Evolutionary conservation across 2,888 invertebrate species (phyloP).

Genomic region (Amaurobius ferox): DNA sequence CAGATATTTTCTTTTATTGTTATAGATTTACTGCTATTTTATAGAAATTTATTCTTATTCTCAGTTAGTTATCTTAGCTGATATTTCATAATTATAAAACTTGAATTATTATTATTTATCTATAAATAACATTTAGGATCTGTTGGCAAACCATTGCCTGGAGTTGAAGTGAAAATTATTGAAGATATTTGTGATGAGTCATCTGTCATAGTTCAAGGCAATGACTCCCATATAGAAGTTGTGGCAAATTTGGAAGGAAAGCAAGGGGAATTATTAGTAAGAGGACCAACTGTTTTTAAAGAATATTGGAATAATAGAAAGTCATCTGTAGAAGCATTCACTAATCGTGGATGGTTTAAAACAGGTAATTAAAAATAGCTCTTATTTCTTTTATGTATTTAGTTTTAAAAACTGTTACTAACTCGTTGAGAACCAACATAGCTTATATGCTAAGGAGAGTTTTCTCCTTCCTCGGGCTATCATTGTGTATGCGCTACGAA

Average conservation of each 20-base stretch:
- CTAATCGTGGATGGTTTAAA: slow-evolving; percentile 90
- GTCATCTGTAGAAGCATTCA: slow-evolving; percentile 85
- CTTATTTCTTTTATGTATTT: no score
- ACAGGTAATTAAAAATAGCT: slow-evolving; percentile 82
- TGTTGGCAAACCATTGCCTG: slow-evolving; percentile 88
- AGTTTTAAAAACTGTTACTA: no score
- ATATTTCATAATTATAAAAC: no score
- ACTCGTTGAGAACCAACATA: no score
- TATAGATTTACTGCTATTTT: no score
- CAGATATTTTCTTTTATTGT: no score
- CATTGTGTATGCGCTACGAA: no score
- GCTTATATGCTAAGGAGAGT: no score
- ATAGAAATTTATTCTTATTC: no score
- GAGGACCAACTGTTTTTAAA: slow-evolving; percentile 84
- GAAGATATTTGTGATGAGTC: slow-evolving; percentile 74
- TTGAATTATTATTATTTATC: no score
- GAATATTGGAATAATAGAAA: slow-evolving; percentile 88
- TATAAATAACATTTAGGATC: slow-evolving; percentile 81
- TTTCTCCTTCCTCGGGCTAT: no score
- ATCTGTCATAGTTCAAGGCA: slow-evolving; percentile 75
- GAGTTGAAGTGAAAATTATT: slow-evolving; percentile 82
- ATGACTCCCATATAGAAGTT: slow-evolving; percentile 74
- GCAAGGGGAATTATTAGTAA: slow-evolving; percentile 82
- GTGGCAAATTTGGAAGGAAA: slow-evolving; percentile 74
- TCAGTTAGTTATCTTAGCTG: no score